Evolutionary conservation across 2,113 vertebrate species (phyloP), one percentile per base, ranked within the genome.

Genomic region (Odontesthes bonariensis): DNA sequence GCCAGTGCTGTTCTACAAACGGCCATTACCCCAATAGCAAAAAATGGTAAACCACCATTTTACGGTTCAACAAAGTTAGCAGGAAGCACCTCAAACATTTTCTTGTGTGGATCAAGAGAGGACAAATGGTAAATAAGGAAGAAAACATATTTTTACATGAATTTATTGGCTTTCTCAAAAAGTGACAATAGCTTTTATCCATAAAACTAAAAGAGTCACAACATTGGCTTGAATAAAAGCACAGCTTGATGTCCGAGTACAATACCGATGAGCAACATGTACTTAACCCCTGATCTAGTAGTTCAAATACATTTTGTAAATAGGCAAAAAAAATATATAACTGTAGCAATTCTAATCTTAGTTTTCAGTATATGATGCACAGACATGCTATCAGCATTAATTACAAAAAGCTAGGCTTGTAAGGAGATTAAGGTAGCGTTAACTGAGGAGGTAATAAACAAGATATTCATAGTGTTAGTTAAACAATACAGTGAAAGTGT

Each of bases 121-220:
- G 35, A 8, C 35, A 38, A 27, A 27, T 27, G 27, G 35, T 6
- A 8, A 38, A 1, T 3, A 38, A 10, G 1, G 10, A 38, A 38
- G 35, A 7, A 38, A 38, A 38, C 6, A 6, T 38, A 5, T 38
- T 91, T 94, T 90, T 84, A 88, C 83, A 90, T 58, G 86, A 92
- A 81, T 94, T 92, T 93, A 93, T 92, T 93, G 90, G 85, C 86
- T 88, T 92, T 90, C 87, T 91, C 88, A 90, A 92, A 93, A 93
- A 93, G 86, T 92, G 88, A 90, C 88, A 82, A 91, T 89, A 90
- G 79, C 78, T 84, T 92, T 63, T 84, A 83, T 86, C 85, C 79
- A 84, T 88, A 90, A 93, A 91, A 90, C 86, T 81, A 78, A 89
- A 27, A 85, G 63, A 87, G 82, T 91, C 83, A 93, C 86, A 73